A percentile compares a stretch with the other conserved stretches of the same genome.
Evolutionary conservation across 1,140 invertebrate species (phyloP).

Genomic region (Cotesia glomerata): DNA sequence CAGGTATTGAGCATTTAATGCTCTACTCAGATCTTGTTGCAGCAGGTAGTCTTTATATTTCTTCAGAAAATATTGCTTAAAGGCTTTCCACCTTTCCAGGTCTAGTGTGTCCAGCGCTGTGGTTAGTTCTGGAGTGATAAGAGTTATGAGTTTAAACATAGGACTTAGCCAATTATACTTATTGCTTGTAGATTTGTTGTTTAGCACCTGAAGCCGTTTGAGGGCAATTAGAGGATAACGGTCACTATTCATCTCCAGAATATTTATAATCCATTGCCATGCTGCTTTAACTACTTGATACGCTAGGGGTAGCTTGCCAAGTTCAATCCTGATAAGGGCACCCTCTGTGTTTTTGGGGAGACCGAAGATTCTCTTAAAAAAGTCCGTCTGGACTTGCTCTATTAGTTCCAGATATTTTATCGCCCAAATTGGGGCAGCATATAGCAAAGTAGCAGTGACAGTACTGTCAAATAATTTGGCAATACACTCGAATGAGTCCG

Average conservation of each 20-base stretch:
- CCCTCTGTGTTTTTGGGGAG: neutral
- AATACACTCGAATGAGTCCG: neutral
- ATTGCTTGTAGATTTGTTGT: neutral
- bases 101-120: neutral
- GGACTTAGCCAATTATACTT: neutral
- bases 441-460: slow-evolving; percentile 10
- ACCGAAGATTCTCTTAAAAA: neutral
- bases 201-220: neutral
- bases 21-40: neutral
- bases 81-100: neutral
- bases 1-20: neutral
- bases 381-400: neutral
- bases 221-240: no score
- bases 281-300: neutral
- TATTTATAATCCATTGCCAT: neutral
- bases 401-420: neutral
- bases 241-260: neutral
- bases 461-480: slow-evolving; percentile 15
- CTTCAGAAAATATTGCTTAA: neutral
- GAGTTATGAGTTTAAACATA: neutral
- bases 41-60: neutral
- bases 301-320: neutral
- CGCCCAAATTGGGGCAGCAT: slow-evolving; percentile 4
- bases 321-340: neutral
- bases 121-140: neutral